These are phyloP conservation scores for Chrysolina oricalcia DNA, from an alignment of 2,888 invertebrate species.

Conservation along the genomic window DNA sequence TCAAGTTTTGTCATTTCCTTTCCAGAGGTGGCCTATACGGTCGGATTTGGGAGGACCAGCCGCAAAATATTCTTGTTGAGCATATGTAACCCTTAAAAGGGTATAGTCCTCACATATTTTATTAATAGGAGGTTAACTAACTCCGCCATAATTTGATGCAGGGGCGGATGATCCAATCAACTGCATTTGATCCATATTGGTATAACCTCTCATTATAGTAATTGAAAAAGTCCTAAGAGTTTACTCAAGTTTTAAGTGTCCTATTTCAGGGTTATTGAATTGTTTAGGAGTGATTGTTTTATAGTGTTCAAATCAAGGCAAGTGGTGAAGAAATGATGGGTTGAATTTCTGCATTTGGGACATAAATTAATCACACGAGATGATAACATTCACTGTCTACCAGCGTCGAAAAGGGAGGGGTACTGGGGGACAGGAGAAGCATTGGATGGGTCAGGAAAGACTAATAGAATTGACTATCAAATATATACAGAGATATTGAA, in stretches of 20 bases:
- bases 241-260: background rate
- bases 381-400: too few species aligned
- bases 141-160: background rate
- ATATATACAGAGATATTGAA: too few species aligned
- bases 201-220: background rate
- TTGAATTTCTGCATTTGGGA: too few species aligned
- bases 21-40: slow-evolving; percentile 30
- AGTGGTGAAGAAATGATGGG: too few species aligned
- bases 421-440: too few species aligned
- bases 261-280: too few species aligned
- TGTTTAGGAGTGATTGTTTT: too few species aligned
- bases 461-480: too few species aligned
- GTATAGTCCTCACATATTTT: slow-evolving; percentile 26
- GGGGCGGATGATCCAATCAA: slow-evolving; percentile 20
- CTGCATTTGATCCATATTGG: background rate
- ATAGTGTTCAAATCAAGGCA: too few species aligned
- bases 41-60: slow-evolving; percentile 32
- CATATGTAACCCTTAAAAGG: slow-evolving; percentile 39
- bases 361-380: too few species aligned
- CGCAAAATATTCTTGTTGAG: slow-evolving; percentile 37
- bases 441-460: too few species aligned
- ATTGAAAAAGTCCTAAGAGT: background rate
- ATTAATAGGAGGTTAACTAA: slow-evolving; percentile 28
- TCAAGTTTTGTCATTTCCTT: slow-evolving; percentile 38
- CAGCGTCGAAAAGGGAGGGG: too few species aligned